These are phyloP conservation scores for Cheirogaleus major DNA, from an alignment of 2,797 vertebrate species.

Conservation along the genomic window DNA sequence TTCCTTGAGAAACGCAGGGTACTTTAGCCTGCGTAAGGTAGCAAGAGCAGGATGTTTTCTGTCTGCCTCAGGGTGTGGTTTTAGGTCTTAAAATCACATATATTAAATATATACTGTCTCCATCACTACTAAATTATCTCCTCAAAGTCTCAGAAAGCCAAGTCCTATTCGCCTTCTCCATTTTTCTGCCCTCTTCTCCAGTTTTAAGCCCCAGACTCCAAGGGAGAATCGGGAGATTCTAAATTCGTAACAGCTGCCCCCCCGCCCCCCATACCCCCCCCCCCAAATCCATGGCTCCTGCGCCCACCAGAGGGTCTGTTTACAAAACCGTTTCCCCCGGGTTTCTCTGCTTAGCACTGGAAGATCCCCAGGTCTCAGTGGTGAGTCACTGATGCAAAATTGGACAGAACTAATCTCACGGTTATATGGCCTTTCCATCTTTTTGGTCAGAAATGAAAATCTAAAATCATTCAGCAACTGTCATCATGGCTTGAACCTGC, in stretches of 20 bases:
- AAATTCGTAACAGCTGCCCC: not conserved
- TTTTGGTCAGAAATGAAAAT: conserved; percentile 24
- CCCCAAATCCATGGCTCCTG: not conserved
- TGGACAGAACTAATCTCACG: not conserved
- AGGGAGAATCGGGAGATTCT: not conserved
- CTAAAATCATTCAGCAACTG: not conserved
- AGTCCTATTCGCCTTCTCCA: not conserved
- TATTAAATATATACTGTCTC: not conserved
- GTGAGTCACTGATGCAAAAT: not conserved
- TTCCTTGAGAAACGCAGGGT: not conserved
- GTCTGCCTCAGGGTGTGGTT: not conserved
- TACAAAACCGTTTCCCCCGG: not conserved
- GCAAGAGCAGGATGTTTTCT: not conserved
- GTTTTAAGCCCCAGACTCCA: not conserved
- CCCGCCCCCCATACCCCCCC: too few species aligned
- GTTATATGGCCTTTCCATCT: not conserved
- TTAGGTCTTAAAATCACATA: not conserved
- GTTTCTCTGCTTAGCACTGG: not conserved
- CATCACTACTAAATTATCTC: not conserved
- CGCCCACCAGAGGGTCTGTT: not conserved
- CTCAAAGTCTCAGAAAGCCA: not conserved
- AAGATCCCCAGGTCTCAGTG: not conserved
- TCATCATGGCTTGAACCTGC: not conserved
- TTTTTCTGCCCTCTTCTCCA: not conserved
- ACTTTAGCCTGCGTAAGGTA: not conserved